These are phyloP conservation scores for Meloidogyne exigua DNA, from an alignment of 1,140 invertebrate species.

Conservation along the genomic window DNA sequence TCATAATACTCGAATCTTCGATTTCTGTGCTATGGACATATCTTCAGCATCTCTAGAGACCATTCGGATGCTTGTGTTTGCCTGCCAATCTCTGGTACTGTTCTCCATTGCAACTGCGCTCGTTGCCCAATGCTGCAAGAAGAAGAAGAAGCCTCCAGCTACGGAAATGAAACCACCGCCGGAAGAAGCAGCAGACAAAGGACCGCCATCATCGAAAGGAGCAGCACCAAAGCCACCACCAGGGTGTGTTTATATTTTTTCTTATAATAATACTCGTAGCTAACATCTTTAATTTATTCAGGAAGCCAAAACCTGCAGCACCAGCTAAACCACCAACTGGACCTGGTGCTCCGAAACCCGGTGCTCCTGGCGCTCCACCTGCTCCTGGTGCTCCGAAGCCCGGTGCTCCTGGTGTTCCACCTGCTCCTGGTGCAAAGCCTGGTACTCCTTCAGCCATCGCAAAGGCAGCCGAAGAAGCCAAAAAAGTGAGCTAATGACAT, in stretches of 20 bases:
- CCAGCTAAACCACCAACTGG: background rate
- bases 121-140: background rate
- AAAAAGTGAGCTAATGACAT: background rate
- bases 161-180: conserved; percentile 1
- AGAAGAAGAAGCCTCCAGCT: background rate
- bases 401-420: background rate
- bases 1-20: background rate
- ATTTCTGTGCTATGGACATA: background rate
- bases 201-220: background rate
- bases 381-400: background rate
- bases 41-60: background rate
- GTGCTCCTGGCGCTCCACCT: background rate
- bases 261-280: background rate
- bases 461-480: background rate
- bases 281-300: background rate
- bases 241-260: background rate
- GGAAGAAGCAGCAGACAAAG: background rate
- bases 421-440: background rate
- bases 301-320: background rate
- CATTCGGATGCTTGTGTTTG: background rate
- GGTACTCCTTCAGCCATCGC: background rate
- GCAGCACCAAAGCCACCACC: background rate
- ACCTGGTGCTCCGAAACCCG: background rate
- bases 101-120: background rate
- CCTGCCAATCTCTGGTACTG: background rate